phyloP scores from a whole-genome alignment of 2,113 vertebrate genomes.

The Ariopsis seemanni region DNA sequence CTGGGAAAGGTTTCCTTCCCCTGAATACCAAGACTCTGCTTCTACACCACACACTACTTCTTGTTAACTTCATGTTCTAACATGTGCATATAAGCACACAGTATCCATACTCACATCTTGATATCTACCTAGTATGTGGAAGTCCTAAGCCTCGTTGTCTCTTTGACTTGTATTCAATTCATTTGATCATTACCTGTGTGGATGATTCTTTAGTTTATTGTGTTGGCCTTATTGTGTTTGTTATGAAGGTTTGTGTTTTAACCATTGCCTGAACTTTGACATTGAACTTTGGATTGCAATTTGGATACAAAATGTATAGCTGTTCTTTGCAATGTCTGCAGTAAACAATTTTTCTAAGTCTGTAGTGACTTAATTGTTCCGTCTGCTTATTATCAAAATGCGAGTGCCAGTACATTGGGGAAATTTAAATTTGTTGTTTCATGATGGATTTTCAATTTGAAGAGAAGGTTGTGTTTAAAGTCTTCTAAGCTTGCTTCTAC shows the following conservation, averaged over 20 bases:
- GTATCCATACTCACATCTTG: background rate
- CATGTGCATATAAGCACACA: background rate
- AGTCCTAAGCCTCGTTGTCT: background rate
- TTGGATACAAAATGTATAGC: background rate
- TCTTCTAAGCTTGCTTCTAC: background rate
- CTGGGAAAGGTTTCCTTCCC: too few species aligned
- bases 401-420: background rate
- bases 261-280: background rate
- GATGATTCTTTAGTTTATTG: background rate
- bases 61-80: background rate
- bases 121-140: background rate
- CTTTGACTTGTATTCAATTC: background rate
- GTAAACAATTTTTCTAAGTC: background rate
- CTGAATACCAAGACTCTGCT: too few species aligned
- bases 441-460: constrained; percentile 14
- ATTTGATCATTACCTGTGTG: background rate
- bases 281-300: background rate
- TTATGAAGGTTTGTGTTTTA: background rate
- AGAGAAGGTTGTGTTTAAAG: constrained; percentile 6
- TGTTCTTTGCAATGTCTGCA: background rate
- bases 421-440: background rate
- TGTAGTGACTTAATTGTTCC: background rate
- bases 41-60: background rate
- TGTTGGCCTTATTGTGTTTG: background rate
- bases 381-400: background rate